A percentile compares a stretch with the other conserved stretches of the same genome.
Evolutionary conservation across 2,888 invertebrate species (phyloP).

Genomic region (Philonicus albiceps): DNA sequence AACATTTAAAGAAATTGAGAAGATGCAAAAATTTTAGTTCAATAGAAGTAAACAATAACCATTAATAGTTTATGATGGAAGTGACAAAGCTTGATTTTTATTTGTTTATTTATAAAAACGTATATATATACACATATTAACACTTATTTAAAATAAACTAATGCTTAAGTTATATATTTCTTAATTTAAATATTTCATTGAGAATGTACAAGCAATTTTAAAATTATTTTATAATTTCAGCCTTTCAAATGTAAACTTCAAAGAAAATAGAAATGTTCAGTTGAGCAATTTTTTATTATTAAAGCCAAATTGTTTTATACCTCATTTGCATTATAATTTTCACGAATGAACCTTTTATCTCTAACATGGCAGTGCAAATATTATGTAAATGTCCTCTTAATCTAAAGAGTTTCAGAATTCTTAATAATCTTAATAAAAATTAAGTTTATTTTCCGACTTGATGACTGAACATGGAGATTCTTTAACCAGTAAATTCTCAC

Average conservation of each 20-base stretch:
- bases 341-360: background rate
- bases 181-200: slow-evolving; percentile 42
- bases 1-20: background rate
- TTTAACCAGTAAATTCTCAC: too few relatives aligned
- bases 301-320: slow-evolving; percentile 3
- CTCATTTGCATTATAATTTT: background rate
- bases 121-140: slow-evolving; percentile 23
- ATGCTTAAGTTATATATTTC: slow-evolving; percentile 35
- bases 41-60: slow-evolving; percentile 23
- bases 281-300: slow-evolving; percentile 38
- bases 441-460: too few relatives aligned
- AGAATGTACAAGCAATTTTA: slow-evolving; percentile 35
- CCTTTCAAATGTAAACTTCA: slow-evolving; percentile 30
- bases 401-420: too few relatives aligned
- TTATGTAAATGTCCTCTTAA: too few relatives aligned
- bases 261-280: slow-evolving; percentile 36
- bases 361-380: too few relatives aligned
- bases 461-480: too few relatives aligned
- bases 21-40: slow-evolving; percentile 28
- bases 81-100: slow-evolving; percentile 26
- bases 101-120: slow-evolving; percentile 38
- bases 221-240: slow-evolving; percentile 36
- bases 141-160: slow-evolving; percentile 22
- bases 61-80: slow-evolving; percentile 25
- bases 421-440: too few relatives aligned